A percentile compares a stretch with the other conserved stretches of the same genome.
These are phyloP conservation scores for Palythoa grandis DNA, from an alignment of 92 coral and sea anemone species.

Conservation along the genomic window DNA sequence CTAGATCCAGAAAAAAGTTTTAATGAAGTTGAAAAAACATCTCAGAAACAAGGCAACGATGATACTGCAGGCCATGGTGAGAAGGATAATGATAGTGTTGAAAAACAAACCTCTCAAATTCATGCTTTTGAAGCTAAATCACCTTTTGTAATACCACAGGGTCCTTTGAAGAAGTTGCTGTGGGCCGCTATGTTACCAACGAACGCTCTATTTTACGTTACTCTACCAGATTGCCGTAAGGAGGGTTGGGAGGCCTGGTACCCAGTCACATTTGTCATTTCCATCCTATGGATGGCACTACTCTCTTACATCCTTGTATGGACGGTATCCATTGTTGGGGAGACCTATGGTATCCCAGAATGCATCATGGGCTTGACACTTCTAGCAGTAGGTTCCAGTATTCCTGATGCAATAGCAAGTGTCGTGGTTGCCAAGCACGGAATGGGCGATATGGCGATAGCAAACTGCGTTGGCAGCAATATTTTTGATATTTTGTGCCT, in stretches of 20 bases:
- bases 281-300: conserved; percentile 97
- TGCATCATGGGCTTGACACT: conserved; percentile 99
- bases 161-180: conserved; percentile 57
- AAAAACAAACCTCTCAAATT: conserved; percentile 49
- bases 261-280: conserved; percentile 82
- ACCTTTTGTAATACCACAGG: conserved; percentile 77
- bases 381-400: conserved; percentile 98
- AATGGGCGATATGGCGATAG: conserved; percentile 99
- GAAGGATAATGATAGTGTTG: background rate
- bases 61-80: background rate
- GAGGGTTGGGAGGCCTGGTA: conserved; percentile 95
- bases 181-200: conserved; percentile 91
- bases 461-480: conserved; percentile 96
- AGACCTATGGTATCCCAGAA: conserved; percentile 94
- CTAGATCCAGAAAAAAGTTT: conserved; percentile 8
- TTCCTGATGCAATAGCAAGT: conserved; percentile 99
- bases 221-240: conserved; percentile 94
- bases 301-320: conserved; percentile 93
- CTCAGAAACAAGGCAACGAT: conserved; percentile 1
- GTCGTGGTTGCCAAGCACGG: conserved; percentile 96
- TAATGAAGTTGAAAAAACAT: background rate
- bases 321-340: conserved; percentile 98
- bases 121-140: conserved; percentile 78
- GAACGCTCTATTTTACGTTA: conserved; percentile 73
- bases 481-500: conserved; percentile 94